These are phyloP conservation scores for Trissonchulus sp. DNA, from an alignment of 2,888 invertebrate species.

Conservation along the genomic window DNA sequence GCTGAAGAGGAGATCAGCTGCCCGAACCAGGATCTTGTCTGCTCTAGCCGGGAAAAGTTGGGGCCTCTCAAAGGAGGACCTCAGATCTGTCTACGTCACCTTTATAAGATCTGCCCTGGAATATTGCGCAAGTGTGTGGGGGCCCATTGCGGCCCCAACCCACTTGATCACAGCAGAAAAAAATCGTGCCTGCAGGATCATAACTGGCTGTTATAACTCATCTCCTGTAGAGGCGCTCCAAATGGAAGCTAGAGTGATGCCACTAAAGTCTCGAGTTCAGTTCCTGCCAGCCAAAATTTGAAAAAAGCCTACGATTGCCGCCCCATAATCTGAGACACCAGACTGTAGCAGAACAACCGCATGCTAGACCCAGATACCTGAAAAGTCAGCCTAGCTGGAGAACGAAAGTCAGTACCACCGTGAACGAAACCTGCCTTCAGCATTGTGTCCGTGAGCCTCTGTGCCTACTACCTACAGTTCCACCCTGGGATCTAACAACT, in stretches of 20 bases:
- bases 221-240: no score
- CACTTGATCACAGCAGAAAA: no score
- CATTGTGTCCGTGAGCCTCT: neutral
- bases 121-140: neutral
- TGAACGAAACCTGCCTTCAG: neutral
- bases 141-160: constrained; percentile 7
- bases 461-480: neutral
- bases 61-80: neutral
- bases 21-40: neutral
- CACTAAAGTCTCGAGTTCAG: no score
- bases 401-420: neutral
- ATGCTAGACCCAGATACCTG: no score
- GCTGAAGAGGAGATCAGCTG: neutral
- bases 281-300: no score
- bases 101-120: neutral
- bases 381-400: neutral
- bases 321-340: no score
- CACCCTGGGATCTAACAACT: neutral
- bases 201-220: no score
- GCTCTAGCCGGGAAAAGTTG: neutral
- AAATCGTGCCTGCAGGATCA: no score
- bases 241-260: no score
- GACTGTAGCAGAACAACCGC: no score
- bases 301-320: no score
- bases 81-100: neutral